Evolutionary conservation across 2,113 vertebrate species (phyloP), one percentile per base, ranked within the genome.

Genomic region (Brachionichthys hirsutus): DNA sequence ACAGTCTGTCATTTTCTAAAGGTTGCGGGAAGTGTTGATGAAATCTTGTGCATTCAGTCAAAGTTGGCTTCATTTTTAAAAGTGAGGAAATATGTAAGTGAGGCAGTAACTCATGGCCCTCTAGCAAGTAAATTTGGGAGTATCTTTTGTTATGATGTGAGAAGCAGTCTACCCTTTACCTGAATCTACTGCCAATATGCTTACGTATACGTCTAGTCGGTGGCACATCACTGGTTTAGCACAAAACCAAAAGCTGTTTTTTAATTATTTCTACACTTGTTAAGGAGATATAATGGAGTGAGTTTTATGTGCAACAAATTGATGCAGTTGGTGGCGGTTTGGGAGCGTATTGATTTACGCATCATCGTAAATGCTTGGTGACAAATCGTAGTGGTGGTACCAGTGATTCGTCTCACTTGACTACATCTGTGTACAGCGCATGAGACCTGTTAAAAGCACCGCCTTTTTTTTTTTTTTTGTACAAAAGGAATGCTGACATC

Each of bases 31-130:
- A 38, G 64, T 65, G 61, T 75, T 73, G 43, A 65, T 52, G 62
- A 64, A 63, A 80, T 83, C 80, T 57, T 80, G 66, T 70, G 68
- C 48, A 49, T 24, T 52, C 55, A 69, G 65, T 74, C 75, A 75
- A 70, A 84, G 67, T 54, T 77, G 68, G 71, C 75, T 75, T 83
- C 63, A 69, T 79, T 78, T 75, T 79, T n/a, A 82, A 87, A 86
- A 84, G 83, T 89, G 79, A 80, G 54, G 65, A 82, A 80, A 85
- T 77, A 84, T 84, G 82, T 78, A 70, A 72, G 81, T 77, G 73
- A 73, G 51, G 44, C 66, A 84, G 86, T 85, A 84, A 79, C 82
- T 79, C 73, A 55, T 60, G 53, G 56, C 79, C 65, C 82, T 54
- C 44, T 11, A 17, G 22, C 74, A 80, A 81, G 72, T 80, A 73